These are phyloP conservation scores for Acholoe squamosa DNA, from an alignment of 2,888 invertebrate species.

Conservation along the genomic window DNA sequence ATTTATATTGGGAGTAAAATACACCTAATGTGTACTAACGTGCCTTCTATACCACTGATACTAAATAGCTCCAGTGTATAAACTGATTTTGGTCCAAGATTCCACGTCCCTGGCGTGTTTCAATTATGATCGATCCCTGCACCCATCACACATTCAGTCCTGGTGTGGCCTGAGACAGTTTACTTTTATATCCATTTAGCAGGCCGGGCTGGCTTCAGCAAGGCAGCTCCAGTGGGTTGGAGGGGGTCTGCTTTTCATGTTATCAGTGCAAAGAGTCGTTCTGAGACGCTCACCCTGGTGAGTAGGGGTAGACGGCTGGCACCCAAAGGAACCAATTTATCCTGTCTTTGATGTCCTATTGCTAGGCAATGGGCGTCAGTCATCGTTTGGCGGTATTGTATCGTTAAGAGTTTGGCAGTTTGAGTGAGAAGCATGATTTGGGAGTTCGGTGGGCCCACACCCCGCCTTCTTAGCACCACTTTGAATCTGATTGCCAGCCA, in stretches of 20 bases:
- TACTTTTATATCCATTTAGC: constrained; percentile 9
- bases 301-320: not conserved
- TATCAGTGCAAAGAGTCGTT: not conserved
- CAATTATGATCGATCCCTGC: not conserved
- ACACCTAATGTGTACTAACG: not conserved
- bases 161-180: not conserved
- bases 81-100: not conserved
- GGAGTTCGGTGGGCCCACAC: not conserved
- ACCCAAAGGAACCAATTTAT: constrained; percentile 36
- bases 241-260: not conserved
- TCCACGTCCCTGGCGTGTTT: not conserved
- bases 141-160: not conserved
- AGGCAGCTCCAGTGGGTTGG: not conserved
- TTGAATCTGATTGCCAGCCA: not conserved
- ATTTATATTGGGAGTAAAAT: too few species aligned
- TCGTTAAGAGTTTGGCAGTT: constrained; percentile 29
- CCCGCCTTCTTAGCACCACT: constrained; percentile 1
- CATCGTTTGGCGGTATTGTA: constrained; percentile 14
- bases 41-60: not conserved
- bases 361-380: not conserved
- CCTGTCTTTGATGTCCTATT: not conserved
- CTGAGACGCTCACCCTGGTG: not conserved
- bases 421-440: not conserved
- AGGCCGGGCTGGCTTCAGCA: too few species aligned
- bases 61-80: not conserved